A percentile compares a stretch with the other conserved stretches of the same genome.
Conservation (phyloP, 2,888 invertebrate species). For the Lasioglossum marginatum region DNA sequence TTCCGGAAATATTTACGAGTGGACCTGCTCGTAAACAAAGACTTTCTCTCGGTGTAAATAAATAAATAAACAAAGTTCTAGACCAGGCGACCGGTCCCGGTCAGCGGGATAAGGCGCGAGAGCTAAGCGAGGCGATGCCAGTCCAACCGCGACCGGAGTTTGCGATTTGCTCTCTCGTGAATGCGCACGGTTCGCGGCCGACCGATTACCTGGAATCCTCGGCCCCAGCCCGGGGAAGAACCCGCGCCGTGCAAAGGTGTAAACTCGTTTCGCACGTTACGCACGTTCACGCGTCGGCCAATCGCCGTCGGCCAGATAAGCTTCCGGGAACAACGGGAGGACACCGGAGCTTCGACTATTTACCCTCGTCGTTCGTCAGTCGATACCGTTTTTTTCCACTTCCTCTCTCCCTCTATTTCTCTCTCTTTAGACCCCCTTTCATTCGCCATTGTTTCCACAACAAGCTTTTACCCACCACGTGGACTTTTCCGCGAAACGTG, state of each 20-base stretch:
- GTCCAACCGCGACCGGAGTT: constrained; percentile 6
- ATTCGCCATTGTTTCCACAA: neutral
- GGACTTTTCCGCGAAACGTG: constrained; percentile 2
- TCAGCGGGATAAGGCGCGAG: neutral
- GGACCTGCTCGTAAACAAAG: constrained; percentile 3
- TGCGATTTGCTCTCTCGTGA: constrained; percentile 34
- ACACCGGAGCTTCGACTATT: constrained; percentile 46
- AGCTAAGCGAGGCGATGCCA: neutral
- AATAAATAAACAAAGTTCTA: constrained; percentile 5
- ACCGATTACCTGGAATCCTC: constrained; percentile 61
- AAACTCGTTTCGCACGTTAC: constrained; percentile 72
- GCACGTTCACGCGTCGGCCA: constrained; percentile 60
- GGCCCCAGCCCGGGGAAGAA: constrained; percentile 35
- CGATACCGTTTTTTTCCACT: constrained; percentile 20
- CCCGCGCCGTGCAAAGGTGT: constrained; percentile 65
- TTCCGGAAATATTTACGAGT: neutral
- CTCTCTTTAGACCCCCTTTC: too few species aligned
- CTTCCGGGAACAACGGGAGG: constrained; percentile 69
- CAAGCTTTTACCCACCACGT: neutral
- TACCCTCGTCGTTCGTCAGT: constrained; percentile 40
- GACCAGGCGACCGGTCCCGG: neutral
- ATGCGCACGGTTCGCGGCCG: constrained; percentile 34
- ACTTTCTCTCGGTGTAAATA: neutral
- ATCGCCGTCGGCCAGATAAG: constrained; percentile 61
- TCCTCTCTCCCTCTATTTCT: neutral